Percentiles rank a stretch among this genome's conserved stretches.
Evolutionary conservation across 2,797 vertebrate species (phyloP).

Genomic region (Cryptoblepharus egeriae): DNA sequence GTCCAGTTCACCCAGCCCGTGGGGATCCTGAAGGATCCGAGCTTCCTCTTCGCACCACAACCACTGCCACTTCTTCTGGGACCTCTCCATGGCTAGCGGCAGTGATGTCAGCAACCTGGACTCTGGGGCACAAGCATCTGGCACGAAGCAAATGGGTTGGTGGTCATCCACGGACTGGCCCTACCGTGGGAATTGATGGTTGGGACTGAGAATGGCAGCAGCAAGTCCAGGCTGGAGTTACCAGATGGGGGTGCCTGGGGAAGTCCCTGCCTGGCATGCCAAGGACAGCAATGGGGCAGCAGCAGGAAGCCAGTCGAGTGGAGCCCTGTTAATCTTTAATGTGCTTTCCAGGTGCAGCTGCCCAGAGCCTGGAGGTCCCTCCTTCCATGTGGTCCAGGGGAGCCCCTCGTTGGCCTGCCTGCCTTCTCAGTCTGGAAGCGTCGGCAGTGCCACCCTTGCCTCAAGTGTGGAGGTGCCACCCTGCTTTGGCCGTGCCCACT

Average conservation of each 20-base stretch:
- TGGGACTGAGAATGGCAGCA: no score
- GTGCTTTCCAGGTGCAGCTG: not conserved
- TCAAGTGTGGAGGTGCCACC: not conserved
- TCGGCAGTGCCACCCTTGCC: not conserved
- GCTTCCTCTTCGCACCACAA: no score
- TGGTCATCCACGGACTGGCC: no score
- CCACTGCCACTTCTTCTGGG: no score
- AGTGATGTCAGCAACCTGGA: no score
- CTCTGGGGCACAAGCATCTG: no score
- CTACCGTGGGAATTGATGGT: no score
- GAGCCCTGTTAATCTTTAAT: not conserved
- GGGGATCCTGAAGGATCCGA: no score
- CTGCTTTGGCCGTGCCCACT: no score
- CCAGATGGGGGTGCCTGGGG: not conserved
- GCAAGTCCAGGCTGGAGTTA: not conserved
- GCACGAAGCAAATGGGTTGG: no score
- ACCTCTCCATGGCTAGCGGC: no score
- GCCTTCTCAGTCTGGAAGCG: not conserved
- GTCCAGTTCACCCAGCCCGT: no score
- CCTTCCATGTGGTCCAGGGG: not conserved
- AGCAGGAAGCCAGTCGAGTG: not conserved
- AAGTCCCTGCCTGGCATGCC: not conserved
- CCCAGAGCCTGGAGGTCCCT: not conserved
- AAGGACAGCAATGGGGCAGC: not conserved
- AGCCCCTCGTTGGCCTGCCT: not conserved